Evolutionary conservation across 1,140 invertebrate genomes (phyloP).

Genomic region (Drosophila eugracilis): DNA sequence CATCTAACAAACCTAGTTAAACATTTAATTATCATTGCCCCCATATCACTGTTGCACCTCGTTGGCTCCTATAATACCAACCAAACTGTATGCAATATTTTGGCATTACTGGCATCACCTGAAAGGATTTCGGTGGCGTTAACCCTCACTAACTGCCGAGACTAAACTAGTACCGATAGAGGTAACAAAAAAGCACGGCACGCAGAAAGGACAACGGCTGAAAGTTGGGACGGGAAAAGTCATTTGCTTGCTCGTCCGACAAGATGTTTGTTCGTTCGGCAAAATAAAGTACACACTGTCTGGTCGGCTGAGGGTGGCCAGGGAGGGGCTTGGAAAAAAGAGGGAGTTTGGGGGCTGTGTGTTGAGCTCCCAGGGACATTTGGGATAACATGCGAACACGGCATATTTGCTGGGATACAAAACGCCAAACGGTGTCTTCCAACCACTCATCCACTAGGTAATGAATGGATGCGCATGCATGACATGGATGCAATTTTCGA

Average conservation of each 20-base stretch:
- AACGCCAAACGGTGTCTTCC: conserved; percentile 79
- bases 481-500: conserved; percentile 81
- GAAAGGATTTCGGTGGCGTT: conserved; percentile 23
- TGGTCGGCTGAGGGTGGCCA: conserved; percentile 18
- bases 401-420: conserved; percentile 78
- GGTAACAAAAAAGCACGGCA: conserved; percentile 36
- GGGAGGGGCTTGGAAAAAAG: not conserved
- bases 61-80: conserved; percentile 2
- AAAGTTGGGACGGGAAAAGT: conserved; percentile 77
- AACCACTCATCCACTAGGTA: conserved; percentile 74
- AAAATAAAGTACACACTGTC: conserved; percentile 82
- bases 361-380: conserved; percentile 71
- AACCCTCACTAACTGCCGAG: conserved; percentile 15
- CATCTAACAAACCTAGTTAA: not conserved
- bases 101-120: conserved; percentile 27
- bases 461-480: conserved; percentile 80
- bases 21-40: not conserved
- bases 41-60: not conserved
- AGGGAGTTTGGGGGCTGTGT: conserved; percentile 32
- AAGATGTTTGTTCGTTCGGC: conserved; percentile 84
- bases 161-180: conserved; percentile 15
- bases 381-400: conserved; percentile 80
- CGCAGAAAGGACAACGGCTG: conserved; percentile 63
- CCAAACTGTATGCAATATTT: conserved; percentile 22
- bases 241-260: conserved; percentile 83